These are phyloP conservation scores for Pantelozetes paolii DNA, from an alignment of 2,888 invertebrate species.

Conservation along the genomic window DNA sequence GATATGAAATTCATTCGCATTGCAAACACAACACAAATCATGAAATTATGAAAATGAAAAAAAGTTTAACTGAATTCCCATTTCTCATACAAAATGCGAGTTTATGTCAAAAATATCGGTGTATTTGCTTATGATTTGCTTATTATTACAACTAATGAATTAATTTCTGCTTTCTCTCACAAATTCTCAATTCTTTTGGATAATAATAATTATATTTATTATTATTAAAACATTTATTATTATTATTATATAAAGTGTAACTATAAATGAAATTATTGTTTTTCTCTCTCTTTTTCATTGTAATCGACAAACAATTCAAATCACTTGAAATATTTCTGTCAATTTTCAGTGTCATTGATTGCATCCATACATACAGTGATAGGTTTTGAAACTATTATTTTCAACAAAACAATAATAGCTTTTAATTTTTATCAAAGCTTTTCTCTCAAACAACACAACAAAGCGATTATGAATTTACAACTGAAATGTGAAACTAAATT, in stretches of 20 bases:
- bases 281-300: background rate
- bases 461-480: background rate
- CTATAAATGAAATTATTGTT: constrained; percentile 13
- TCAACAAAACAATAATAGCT: background rate
- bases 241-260: background rate
- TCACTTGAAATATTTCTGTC: constrained; percentile 4
- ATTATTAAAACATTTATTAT: too few species aligned
- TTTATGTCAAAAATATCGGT: constrained; percentile 15
- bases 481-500: background rate
- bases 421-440: background rate
- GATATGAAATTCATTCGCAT: constrained; percentile 25
- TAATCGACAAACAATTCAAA: background rate
- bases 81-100: background rate
- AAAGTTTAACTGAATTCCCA: background rate
- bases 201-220: constrained; percentile 16
- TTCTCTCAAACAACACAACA: background rate
- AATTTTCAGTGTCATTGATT: constrained; percentile 1
- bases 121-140: constrained; percentile 4
- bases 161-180: background rate
- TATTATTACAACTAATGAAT: background rate
- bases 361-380: constrained; percentile 6
- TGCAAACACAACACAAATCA: constrained; percentile 4
- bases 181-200: background rate
- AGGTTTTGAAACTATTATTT: background rate
- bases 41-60: constrained; percentile 13